Percentiles rank a stretch among this genome's conserved stretches.
phyloP scores from a whole-genome alignment of 1,140 invertebrate genomes.

The Drosophila equinoxialis region DNA sequence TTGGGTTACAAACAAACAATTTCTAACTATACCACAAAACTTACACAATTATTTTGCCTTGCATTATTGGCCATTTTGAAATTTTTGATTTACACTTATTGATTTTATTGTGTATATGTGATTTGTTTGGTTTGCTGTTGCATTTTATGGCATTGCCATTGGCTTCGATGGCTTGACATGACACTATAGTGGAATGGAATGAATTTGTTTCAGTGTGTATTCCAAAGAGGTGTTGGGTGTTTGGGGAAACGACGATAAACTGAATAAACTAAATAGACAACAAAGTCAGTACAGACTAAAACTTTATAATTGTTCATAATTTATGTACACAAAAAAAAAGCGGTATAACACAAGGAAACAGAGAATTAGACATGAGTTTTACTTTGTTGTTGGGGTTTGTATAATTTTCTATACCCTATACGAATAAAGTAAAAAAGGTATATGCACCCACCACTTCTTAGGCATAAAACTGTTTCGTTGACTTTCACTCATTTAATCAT shows the following conservation, averaged over 20 bases:
- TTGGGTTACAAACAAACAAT: neutral
- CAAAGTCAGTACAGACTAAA: neutral
- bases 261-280: neutral
- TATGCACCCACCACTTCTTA: neutral
- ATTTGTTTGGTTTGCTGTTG: neutral
- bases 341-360: neutral
- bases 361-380: neutral
- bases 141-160: constrained; percentile 4
- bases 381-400: neutral
- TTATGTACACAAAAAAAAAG: neutral
- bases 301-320: constrained; percentile 11
- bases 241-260: neutral
- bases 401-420: neutral
- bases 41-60: neutral
- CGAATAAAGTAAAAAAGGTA: neutral
- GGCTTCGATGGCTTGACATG: neutral
- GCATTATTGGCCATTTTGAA: neutral
- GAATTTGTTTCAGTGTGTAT: neutral
- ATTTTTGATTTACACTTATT: constrained; percentile 1
- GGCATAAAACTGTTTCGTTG: too few relatives aligned
- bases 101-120: neutral
- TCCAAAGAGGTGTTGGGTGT: neutral
- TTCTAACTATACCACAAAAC: neutral
- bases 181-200: neutral
- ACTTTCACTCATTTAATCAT: too few relatives aligned